Conservation (phyloP, 2,797 vertebrate genomes). For the Chaetophractus vellerosus region DNA sequence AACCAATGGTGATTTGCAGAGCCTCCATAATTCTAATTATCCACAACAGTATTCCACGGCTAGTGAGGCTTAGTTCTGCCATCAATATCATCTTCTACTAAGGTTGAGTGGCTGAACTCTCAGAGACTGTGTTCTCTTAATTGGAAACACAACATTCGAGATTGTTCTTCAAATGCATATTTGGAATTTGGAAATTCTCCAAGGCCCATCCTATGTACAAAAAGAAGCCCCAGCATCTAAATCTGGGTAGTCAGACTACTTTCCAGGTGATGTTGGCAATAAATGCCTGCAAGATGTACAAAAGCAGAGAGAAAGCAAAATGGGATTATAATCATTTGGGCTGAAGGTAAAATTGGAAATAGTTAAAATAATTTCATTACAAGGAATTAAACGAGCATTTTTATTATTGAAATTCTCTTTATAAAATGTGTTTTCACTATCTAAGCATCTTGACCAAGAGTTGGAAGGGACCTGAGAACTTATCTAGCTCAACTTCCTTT, state of each 20-base stretch:
- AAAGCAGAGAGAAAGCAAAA: constrained; percentile 60
- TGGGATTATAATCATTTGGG: background rate
- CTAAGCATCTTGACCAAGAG: constrained; percentile 43
- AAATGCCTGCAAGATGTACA: constrained; percentile 51
- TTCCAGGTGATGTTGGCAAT: constrained; percentile 49
- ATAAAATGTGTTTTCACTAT: constrained; percentile 30
- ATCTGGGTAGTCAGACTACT: constrained; percentile 46
- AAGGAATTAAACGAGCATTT: constrained; percentile 70
- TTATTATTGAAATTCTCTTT: constrained; percentile 61
- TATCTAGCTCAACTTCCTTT: constrained; percentile 59
- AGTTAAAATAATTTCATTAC: constrained; percentile 34
- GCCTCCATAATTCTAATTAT: constrained; percentile 67
- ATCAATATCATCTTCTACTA: constrained; percentile 74
- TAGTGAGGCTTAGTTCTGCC: constrained; percentile 67
- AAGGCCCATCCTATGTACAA: constrained; percentile 68
- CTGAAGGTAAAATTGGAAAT: constrained; percentile 45
- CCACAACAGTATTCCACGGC: constrained; percentile 40
- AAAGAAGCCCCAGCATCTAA: constrained; percentile 64
- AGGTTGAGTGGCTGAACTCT: constrained; percentile 73
- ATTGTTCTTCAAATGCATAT: constrained; percentile 67
- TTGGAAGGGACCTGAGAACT: constrained; percentile 40
- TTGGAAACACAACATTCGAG: constrained; percentile 78
- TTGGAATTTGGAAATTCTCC: constrained; percentile 82
- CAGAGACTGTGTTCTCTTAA: constrained; percentile 68
- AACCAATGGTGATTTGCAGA: constrained; percentile 56